Percentiles rank a stretch among this genome's conserved stretches.
Conservation (phyloP, 2,113 vertebrate species). For the Suricata suricatta region DNA sequence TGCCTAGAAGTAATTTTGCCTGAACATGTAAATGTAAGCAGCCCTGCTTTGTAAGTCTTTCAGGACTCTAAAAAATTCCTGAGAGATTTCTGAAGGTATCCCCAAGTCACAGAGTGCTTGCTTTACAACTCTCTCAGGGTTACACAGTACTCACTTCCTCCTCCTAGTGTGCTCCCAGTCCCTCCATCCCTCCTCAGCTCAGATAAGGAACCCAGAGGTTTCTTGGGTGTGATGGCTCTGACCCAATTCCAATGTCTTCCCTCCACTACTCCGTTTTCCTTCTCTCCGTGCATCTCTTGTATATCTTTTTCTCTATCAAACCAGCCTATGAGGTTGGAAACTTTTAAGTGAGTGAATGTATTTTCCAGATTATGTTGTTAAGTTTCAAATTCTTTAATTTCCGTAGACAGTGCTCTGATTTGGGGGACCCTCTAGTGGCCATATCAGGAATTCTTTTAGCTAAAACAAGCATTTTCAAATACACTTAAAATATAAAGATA, state of each 20-base stretch:
- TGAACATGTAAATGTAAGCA: neutral
- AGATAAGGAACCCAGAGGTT: neutral
- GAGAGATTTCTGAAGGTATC: neutral
- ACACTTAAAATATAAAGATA: neutral
- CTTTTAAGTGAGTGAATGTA: neutral
- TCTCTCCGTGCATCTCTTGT: neutral
- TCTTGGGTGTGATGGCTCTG: neutral
- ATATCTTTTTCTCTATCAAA: neutral
- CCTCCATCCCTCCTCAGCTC: neutral
- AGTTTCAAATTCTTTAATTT: neutral
- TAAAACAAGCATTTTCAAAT: constrained; percentile 34
- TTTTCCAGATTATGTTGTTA: neutral
- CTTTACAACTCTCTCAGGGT: neutral
- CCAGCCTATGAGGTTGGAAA: neutral
- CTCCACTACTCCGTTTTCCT: neutral
- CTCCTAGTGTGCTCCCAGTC: neutral
- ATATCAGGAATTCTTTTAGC: neutral
- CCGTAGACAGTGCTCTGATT: neutral
- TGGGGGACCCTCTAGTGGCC: constrained; percentile 45
- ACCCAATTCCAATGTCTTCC: neutral
- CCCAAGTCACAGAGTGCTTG: neutral
- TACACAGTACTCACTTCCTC: neutral
- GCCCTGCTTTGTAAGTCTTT: neutral
- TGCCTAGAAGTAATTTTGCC: neutral
- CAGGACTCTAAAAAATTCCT: neutral